Conservation (phyloP, 1,140 invertebrate species). For the Eulimnadia texana region DNA sequence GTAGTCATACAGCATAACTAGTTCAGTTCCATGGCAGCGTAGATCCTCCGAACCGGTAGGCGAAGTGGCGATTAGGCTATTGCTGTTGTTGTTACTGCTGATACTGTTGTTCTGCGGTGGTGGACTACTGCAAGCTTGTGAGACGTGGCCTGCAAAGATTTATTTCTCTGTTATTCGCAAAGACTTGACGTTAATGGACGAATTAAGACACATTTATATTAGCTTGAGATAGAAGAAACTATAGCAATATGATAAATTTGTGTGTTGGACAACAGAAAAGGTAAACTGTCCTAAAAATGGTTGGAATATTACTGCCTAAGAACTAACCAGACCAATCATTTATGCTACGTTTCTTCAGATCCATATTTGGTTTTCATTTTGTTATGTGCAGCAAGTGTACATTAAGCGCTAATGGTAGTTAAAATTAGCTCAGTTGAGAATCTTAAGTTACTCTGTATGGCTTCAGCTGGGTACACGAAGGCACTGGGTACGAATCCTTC, state of each 20-base stretch:
- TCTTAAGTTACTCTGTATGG: slow-evolving; percentile 48
- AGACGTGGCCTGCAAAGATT: slow-evolving; percentile 4
- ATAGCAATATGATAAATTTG: neutral
- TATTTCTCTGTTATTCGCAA: neutral
- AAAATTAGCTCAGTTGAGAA: too few relatives aligned
- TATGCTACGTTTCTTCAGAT: too few relatives aligned
- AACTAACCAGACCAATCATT: too few relatives aligned
- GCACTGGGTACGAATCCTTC: slow-evolving; percentile 90
- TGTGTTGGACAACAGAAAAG: too few relatives aligned
- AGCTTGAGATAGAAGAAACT: neutral
- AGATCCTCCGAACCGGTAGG: slow-evolving; percentile 22
- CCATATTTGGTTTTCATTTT: too few relatives aligned
- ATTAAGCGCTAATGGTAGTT: too few relatives aligned
- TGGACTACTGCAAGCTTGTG: slow-evolving; percentile 7
- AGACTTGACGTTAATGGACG: neutral
- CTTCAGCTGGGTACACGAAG: slow-evolving; percentile 81
- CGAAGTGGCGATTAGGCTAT: slow-evolving; percentile 8
- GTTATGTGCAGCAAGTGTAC: too few relatives aligned
- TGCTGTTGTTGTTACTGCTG: slow-evolving; percentile 6
- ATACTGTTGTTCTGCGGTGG: neutral
- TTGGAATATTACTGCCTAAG: too few relatives aligned
- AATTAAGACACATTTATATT: too few relatives aligned
- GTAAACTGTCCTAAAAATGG: too few relatives aligned
- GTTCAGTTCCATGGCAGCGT: slow-evolving; percentile 66
- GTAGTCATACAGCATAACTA: slow-evolving; percentile 88